phyloP scores from a whole-genome alignment of 2,113 vertebrate genomes.

The Dipodomys spectabilis region DNA sequence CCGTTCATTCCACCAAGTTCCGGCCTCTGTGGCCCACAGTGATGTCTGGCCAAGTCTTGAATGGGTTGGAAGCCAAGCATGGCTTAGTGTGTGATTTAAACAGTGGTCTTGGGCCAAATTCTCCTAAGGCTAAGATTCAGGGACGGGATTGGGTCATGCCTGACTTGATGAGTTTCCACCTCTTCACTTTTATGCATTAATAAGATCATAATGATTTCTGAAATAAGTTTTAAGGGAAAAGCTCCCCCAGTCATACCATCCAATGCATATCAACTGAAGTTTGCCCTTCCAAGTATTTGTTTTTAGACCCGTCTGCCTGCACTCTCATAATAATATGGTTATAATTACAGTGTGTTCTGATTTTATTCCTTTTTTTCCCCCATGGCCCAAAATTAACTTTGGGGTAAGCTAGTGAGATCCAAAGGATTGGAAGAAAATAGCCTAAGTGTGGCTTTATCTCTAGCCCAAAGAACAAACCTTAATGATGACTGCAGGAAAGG shows the following conservation, averaged over 20 bases:
- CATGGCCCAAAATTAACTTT: slow-evolving; percentile 21
- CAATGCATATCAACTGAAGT: neutral
- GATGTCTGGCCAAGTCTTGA: neutral
- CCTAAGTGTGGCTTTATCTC: neutral
- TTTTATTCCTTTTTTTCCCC: slow-evolving; percentile 52
- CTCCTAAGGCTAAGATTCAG: neutral
- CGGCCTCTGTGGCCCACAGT: neutral
- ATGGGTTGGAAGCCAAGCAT: neutral
- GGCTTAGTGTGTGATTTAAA: neutral
- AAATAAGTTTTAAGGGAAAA: slow-evolving; percentile 36
- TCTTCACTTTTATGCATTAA: slow-evolving; percentile 22
- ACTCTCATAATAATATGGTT: neutral
- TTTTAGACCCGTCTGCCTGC: slow-evolving; percentile 17
- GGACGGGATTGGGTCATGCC: neutral
- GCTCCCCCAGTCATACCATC: neutral
- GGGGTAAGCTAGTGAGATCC: neutral
- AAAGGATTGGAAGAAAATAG: neutral
- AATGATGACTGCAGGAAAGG: neutral
- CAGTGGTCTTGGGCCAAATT: neutral
- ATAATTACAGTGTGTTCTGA: neutral
- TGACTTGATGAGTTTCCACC: neutral
- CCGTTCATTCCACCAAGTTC: neutral
- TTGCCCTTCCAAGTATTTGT: neutral
- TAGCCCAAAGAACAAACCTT: neutral
- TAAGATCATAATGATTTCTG: neutral